Evolutionary conservation across 2,113 vertebrate genomes (phyloP), one percentile per base, ranked within the genome.

Genomic region (Leiothrix lutea): DNA sequence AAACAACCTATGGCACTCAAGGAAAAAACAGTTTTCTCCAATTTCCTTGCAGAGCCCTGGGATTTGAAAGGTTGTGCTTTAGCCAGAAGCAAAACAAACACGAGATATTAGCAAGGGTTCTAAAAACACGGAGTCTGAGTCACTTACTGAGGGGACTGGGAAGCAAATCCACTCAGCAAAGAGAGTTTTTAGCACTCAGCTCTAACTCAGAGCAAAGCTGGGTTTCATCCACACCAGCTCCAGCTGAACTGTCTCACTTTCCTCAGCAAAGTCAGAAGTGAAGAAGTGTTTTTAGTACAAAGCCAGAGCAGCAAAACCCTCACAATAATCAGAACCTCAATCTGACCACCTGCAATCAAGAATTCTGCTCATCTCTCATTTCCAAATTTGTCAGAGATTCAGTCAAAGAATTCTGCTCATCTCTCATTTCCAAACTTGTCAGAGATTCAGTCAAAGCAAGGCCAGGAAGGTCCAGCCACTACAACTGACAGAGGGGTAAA

Each of bases 21-120:
- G 82, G 64, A 86, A 91, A 91, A 92, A 48, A 2, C 31, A 88
- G 54, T 94, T 92, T 88, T 88, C 82, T 96, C 66, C 86, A 92
- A 71, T 95, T 93, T 93, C 60, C 69, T 70, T 73, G 14, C 58
- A 77, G 62, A 80, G 47, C 47, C 35, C 42, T 60, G 86, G 72
- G 67, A 86, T 88, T 86, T 64, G 56, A 88, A 83, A 90, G 70
- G 80, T 67, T 89, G 51, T 62, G 44, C 44, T 84, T 67, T 81
- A 78, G 75, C 75, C 86, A 90, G 80, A 78, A 93, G 75, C 58
- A 86, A 88, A 93, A 92, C 71, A 91, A 91, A 89, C 81, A 48
- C 35, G 78, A 94, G 62, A 45, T 83, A 86, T 88, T 77, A 86
- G 50, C 0, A 1, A n/a, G 8, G 71, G 33, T 18, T 90, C 67